phyloP scores from a whole-genome alignment of 2,888 invertebrate species.

The Drosophila quasianomalipes region DNA sequence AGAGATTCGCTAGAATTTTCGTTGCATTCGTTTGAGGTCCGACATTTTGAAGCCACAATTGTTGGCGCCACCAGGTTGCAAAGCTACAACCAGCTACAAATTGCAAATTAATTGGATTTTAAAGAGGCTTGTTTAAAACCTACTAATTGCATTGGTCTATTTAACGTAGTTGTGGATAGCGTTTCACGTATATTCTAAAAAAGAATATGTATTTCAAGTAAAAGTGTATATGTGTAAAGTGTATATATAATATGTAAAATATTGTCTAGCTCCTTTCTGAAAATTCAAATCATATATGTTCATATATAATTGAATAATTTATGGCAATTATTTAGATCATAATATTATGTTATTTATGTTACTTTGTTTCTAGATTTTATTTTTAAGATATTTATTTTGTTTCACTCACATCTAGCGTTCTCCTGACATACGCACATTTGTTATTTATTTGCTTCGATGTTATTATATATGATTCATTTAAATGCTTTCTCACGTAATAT shows the following conservation, averaged over 20 bases:
- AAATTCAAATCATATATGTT: neutral
- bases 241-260: too few relatives aligned
- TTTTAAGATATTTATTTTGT: neutral
- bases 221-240: too few relatives aligned
- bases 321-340: neutral
- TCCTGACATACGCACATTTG: neutral
- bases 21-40: conserved; percentile 50
- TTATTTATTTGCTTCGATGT: conserved; percentile 3
- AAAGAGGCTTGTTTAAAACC: conserved; percentile 4
- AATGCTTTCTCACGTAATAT: conserved; percentile 48
- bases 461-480: conserved; percentile 29
- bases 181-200: neutral
- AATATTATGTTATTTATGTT: neutral
- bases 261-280: neutral
- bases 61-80: conserved; percentile 25
- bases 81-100: conserved; percentile 20
- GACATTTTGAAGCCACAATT: conserved; percentile 17
- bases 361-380: neutral
- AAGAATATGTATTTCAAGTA: neutral
- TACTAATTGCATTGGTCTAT: conserved; percentile 16
- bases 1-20: conserved; percentile 26
- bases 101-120: conserved; percentile 43
- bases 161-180: neutral
- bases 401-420: neutral
- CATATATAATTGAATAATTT: neutral